Evolutionary conservation across 2,113 vertebrate genomes (phyloP), one percentile per base, ranked within the genome.

Genomic region (Trogon surrucura): DNA sequence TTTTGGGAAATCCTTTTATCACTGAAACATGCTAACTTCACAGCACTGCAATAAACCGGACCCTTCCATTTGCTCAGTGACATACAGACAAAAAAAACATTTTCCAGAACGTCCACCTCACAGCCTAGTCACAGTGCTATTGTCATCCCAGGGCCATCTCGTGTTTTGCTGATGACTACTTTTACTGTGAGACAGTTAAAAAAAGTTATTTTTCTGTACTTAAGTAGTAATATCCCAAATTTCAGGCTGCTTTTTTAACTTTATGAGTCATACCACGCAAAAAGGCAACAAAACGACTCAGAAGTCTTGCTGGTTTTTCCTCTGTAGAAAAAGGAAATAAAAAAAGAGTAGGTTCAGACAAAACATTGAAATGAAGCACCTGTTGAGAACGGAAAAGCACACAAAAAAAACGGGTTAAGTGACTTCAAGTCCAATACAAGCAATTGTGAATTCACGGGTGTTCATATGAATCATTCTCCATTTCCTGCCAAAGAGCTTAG

Each of bases 241-340:
- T 94, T 92, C 80, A 94, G 61, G 61, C 21, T 92, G 85, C 60
- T 80, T 86, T 96, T 96, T 94, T 75, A 70, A 50, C 69, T 85
- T 66, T 48, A 65, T 86, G 93, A 97, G 77, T 95, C 93, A 97
- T 41, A 69, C n/a, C 34, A 53, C 41, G 57, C 80, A 91, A 93
- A 93, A 91, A 93, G 44, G 41, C 65, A 94, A 91, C 34, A 89
- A 89, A 96, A 64, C 45, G 75, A 64, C 72, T 54, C 26, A 16
- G n/a, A 91, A 67, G 20, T 23, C 82, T 65, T 83, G 62, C 47
- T 82, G 72, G 62, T 56, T 89, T 54, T 73, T 78, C 32, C 34
- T 78, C 67, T 3, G 1, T 32, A 44, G 19, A 62, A 65, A 94
- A 80, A 62, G 11, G 20, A 94, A 89, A 89, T 69, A n/a, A 48